Percentiles rank a stretch among this genome's conserved stretches.
Evolutionary conservation across 2,888 invertebrate genomes (phyloP).

Genomic region (Acholoe squamosa): DNA sequence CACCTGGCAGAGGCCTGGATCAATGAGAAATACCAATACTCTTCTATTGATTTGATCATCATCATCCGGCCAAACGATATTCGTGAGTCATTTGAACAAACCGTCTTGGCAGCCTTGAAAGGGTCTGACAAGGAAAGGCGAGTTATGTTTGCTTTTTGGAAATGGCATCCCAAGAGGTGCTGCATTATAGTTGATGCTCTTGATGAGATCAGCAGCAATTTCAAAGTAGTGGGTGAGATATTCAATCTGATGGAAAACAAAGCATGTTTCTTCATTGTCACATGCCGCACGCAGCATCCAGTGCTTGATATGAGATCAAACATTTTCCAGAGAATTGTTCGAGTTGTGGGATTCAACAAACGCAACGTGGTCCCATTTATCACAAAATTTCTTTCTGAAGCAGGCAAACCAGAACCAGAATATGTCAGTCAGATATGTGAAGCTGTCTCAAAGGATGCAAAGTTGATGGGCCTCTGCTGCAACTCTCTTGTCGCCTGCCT

Average conservation of each 20-base stretch:
- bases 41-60: not conserved
- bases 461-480: not conserved
- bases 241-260: slow-evolving; percentile 1
- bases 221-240: not conserved
- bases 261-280: not conserved
- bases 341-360: not conserved
- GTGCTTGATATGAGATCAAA: not conserved
- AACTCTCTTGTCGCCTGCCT: not conserved
- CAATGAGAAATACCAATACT: no score
- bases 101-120: slow-evolving; percentile 3
- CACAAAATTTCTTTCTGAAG: not conserved
- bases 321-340: not conserved
- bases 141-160: not conserved
- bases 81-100: not conserved
- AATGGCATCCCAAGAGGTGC: not conserved
- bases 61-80: not conserved
- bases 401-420: not conserved
- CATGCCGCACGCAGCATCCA: not conserved
- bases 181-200: not conserved
- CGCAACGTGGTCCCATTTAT: not conserved
- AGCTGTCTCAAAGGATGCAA: not conserved
- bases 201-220: not conserved
- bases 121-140: not conserved
- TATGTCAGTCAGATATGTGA: not conserved
- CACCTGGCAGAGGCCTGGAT: no score